phyloP scores from a whole-genome alignment of 2,113 vertebrate genomes.

The Chaetodon auriga region DNA sequence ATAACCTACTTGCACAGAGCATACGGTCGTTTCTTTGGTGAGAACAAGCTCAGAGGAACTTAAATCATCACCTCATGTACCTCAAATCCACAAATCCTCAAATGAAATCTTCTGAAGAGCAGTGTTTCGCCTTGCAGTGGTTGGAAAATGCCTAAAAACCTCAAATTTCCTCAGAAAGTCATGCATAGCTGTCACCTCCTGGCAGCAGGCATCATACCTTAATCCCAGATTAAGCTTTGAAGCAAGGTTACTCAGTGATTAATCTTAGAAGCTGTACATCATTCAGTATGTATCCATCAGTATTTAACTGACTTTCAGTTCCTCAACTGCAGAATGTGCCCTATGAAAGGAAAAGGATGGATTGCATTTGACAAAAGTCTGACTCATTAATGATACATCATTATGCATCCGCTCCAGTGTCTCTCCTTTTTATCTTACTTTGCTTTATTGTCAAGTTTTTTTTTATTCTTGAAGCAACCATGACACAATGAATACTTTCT shows the following conservation, averaged over 20 bases:
- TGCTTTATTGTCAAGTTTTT: background rate
- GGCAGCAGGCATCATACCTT: conserved; percentile 54
- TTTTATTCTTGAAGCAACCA: background rate
- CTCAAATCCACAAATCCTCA: background rate
- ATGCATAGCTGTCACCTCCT: conserved; percentile 38
- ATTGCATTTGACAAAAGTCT: conserved; percentile 16
- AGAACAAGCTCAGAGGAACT: background rate
- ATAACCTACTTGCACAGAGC: too few relatives aligned
- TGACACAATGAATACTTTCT: background rate
- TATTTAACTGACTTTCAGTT: conserved; percentile 42
- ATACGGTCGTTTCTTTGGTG: too few relatives aligned
- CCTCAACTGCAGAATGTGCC: conserved; percentile 10
- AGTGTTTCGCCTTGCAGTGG: conserved; percentile 1
- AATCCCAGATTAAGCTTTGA: conserved; percentile 65
- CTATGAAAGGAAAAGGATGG: conserved; percentile 13
- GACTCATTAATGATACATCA: conserved; percentile 33
- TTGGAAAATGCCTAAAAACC: conserved; percentile 25
- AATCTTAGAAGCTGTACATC: conserved; percentile 47
- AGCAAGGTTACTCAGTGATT: conserved; percentile 60
- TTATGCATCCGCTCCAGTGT: background rate
- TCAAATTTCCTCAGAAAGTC: conserved; percentile 46
- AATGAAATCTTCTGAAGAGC: background rate
- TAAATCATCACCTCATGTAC: background rate
- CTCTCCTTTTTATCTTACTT: background rate
- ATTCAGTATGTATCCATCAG: conserved; percentile 49